Base-by-base conservation (phyloP, 2,797 vertebrate genomes). In the Gobio occitaniae region DNA sequence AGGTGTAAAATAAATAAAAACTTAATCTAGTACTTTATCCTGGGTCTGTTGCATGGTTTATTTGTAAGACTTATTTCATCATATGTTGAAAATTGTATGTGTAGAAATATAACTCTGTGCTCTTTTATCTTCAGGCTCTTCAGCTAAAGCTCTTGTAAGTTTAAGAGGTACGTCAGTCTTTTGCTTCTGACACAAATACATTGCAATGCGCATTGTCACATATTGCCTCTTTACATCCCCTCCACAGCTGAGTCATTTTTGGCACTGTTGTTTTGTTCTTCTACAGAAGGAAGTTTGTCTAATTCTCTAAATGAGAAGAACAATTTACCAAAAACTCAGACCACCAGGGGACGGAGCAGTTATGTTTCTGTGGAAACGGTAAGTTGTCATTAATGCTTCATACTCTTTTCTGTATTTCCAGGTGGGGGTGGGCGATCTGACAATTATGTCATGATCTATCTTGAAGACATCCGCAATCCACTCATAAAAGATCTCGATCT, bases 111-210 rank as follows among this genome's bases (percentile, higher is more conserved):
- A 32, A 70, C 11, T 84, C 3, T 25, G 84, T 86, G 48, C 89
- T 90, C 44, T 82, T 78, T 72, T 86, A 86, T 48, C 89, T 89
- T 92, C 90, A 99, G 98, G 97, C 94, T 99, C 98, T 91, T 99
- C 98, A 78, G 98, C 98, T 90, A 98, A 99, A 96, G 98, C 98
- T 78, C 97, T 99, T 85, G 98, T 99, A 93, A 99, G 98, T 93
- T 95, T 99, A 78, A 99, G 98, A 97, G 98, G 98, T 99, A 96
- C 91, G 92, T 90, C 87, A 80, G 87, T 61, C 71, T 75, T 10
- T 17, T 70, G 6, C 66, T 71, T 48, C 38, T 68, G 19, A 65
- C 19, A 13, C 12, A 56, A 19, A 15, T 59, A 25, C 11, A 41
- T 41, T 56, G 66, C 6, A 6, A 10, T 61, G 21, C 17, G 17